phyloP scores from a whole-genome alignment of 2,113 vertebrate genomes.

The Syngnathus floridae region DNA sequence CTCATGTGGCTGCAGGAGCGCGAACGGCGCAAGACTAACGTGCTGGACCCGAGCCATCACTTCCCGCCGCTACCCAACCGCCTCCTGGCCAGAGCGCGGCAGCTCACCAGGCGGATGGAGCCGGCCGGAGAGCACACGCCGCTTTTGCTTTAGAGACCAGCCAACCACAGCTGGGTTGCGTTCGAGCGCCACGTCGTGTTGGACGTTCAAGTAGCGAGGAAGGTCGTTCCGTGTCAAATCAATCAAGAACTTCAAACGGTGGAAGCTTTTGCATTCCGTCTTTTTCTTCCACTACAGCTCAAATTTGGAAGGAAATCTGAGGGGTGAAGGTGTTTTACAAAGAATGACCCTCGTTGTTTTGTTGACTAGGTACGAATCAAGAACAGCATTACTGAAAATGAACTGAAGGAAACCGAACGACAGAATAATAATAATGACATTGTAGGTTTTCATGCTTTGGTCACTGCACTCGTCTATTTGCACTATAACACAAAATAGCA shows the following conservation, averaged over 20 bases:
- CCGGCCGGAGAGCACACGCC: conserved; percentile 83
- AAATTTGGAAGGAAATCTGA: not conserved
- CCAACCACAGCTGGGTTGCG: not conserved
- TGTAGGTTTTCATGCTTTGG: conserved; percentile 4
- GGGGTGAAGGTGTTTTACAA: not conserved
- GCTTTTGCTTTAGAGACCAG: conserved; percentile 73
- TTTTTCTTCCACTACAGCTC: no score
- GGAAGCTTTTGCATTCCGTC: no score
- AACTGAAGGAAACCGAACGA: not conserved
- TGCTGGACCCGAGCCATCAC: conserved; percentile 92
- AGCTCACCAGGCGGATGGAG: conserved; percentile 69
- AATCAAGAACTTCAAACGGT: not conserved
- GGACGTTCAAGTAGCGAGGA: not conserved
- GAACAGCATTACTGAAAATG: not conserved
- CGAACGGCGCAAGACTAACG: conserved; percentile 87
- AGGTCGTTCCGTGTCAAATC: not conserved
- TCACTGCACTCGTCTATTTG: conserved; percentile 14
- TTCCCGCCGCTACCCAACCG: conserved; percentile 78
- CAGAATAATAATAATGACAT: not conserved
- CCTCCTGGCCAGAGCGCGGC: conserved; percentile 63
- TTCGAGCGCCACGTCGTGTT: not conserved
- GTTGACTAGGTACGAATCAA: not conserved
- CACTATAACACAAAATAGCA: conserved; percentile 25
- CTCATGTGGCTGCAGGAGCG: conserved; percentile 82
- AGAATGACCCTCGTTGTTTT: not conserved